Conservation (phyloP, 2,797 vertebrate genomes). For the Pseudocheirus occidentalis region DNA sequence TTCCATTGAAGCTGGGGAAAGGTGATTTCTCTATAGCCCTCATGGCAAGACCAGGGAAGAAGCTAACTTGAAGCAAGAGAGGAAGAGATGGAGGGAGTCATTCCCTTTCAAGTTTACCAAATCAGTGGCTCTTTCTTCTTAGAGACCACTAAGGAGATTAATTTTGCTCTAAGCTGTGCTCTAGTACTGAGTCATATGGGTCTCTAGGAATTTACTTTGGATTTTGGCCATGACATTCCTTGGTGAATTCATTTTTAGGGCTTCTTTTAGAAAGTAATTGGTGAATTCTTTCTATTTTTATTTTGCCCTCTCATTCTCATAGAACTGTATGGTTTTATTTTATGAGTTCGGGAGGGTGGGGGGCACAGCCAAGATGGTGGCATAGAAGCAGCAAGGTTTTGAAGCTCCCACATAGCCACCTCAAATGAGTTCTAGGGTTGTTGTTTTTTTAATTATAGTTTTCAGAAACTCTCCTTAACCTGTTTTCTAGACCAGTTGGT, state of each 20-base stretch:
- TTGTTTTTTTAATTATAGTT: background rate
- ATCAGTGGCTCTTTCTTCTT: background rate
- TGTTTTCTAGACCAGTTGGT: background rate
- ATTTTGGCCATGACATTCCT: background rate
- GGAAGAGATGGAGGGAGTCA: background rate
- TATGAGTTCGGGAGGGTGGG: too few relatives aligned
- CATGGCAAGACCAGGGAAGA: background rate
- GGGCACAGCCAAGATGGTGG: too few relatives aligned
- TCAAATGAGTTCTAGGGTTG: background rate
- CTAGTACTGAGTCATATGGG: background rate
- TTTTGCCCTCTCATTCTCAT: background rate
- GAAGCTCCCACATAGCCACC: too few relatives aligned
- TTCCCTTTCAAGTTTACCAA: background rate
- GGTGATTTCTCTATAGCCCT: background rate
- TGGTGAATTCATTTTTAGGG: background rate
- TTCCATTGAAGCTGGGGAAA: background rate
- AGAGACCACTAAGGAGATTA: background rate
- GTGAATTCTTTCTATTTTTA: background rate
- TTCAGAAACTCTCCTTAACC: background rate
- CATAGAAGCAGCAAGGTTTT: too few relatives aligned
- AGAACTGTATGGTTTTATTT: background rate
- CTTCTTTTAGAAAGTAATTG: background rate
- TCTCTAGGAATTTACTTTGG: background rate
- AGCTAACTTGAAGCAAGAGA: background rate
- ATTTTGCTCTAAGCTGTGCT: background rate